These are phyloP conservation scores for Loxodonta africana DNA, from an alignment of 2,113 vertebrate species.

Conservation along the genomic window DNA sequence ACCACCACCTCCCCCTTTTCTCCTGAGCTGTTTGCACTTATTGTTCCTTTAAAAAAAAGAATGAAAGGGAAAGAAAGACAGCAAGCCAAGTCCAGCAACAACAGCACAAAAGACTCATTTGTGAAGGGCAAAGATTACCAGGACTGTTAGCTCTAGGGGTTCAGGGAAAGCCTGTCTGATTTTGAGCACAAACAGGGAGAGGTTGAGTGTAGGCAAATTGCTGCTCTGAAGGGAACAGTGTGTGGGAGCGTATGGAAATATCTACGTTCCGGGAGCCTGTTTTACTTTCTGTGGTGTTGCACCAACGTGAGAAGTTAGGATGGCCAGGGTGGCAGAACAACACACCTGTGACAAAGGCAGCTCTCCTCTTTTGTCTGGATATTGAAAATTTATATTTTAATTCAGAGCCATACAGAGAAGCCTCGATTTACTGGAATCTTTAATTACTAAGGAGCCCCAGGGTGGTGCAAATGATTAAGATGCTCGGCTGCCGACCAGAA, in stretches of 20 bases:
- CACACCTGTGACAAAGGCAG: background rate
- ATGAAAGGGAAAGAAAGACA: slow-evolving; percentile 63
- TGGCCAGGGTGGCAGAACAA: background rate
- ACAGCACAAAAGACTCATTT: slow-evolving; percentile 86
- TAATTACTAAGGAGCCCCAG: background rate
- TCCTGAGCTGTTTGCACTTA: slow-evolving; percentile 72
- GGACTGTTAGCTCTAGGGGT: slow-evolving; percentile 75
- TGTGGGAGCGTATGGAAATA: slow-evolving; percentile 71
- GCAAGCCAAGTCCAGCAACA: slow-evolving; percentile 71
- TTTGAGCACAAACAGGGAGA: slow-evolving; percentile 76
- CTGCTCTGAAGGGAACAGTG: slow-evolving; percentile 72
- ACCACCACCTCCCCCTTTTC: slow-evolving; percentile 7
- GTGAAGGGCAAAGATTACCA: slow-evolving; percentile 84
- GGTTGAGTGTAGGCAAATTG: slow-evolving; percentile 75
- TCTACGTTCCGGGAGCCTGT: slow-evolving; percentile 44
- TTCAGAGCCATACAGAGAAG: slow-evolving; percentile 1
- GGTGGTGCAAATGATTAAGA: no score
- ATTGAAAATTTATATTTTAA: background rate
- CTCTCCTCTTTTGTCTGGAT: background rate
- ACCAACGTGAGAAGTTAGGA: slow-evolving; percentile 41
- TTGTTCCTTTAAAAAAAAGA: slow-evolving; percentile 70
- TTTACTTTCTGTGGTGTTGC: slow-evolving; percentile 59
- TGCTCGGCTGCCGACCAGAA: no score
- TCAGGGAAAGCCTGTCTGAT: slow-evolving; percentile 85
- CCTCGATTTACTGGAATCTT: background rate